phyloP scores from a whole-genome alignment of 53 echinoderm and acorn worm species.

The Zoroaster sp. region DNA sequence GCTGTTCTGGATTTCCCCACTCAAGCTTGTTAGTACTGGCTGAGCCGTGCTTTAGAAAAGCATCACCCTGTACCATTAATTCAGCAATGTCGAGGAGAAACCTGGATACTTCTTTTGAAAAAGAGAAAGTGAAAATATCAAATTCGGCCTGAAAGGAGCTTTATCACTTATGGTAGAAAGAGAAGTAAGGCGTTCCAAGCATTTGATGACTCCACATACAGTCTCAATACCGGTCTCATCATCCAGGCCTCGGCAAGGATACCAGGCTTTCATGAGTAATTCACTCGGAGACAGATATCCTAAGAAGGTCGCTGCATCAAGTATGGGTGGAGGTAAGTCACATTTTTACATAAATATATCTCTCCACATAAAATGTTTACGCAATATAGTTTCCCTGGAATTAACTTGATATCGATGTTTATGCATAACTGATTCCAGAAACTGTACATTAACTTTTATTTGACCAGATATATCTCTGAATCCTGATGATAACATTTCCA shows the following conservation, averaged over 20 bases:
- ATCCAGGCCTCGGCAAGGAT: not conserved
- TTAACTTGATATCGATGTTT: no score
- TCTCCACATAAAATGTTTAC: no score
- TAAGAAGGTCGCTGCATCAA: conserved; percentile 41
- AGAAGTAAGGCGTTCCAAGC: not conserved
- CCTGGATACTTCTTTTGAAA: conserved; percentile 20
- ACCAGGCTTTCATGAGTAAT: conserved; percentile 36
- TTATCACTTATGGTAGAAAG: conserved; percentile 22
- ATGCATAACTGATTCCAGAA: no score
- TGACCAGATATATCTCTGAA: no score
- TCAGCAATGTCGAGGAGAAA: not conserved
- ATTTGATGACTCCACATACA: conserved; percentile 4
- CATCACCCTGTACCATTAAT: not conserved
- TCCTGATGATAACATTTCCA: no score
- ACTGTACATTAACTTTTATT: no score
- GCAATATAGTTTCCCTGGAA: no score
- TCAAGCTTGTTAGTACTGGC: not conserved
- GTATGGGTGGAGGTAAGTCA: conserved; percentile 37
- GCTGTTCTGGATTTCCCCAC: not conserved
- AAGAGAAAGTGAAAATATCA: not conserved
- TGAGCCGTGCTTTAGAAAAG: not conserved
- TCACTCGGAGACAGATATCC: not conserved
- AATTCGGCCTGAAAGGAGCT: not conserved
- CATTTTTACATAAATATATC: no score
- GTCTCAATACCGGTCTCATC: not conserved